Conservation (phyloP, 2,888 invertebrate genomes). For the Oscheius sp. region DNA sequence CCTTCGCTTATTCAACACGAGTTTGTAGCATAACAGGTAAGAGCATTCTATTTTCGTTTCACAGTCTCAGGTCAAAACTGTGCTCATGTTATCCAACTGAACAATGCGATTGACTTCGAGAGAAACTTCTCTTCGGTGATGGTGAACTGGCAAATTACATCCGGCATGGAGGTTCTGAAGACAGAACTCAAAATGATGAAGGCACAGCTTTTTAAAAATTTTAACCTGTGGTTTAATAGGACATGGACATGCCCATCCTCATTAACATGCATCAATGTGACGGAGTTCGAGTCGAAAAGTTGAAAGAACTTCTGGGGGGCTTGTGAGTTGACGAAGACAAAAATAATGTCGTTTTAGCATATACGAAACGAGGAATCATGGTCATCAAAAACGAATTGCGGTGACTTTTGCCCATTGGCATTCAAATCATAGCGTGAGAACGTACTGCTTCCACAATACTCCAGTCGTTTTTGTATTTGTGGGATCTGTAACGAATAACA, state of each 20-base stretch:
- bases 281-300: slow-evolving; percentile 37
- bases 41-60: not conserved
- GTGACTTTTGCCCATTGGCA: slow-evolving; percentile 69
- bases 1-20: slow-evolving; percentile 65
- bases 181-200: slow-evolving; percentile 37
- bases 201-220: slow-evolving; percentile 9
- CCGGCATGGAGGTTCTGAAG: slow-evolving; percentile 45
- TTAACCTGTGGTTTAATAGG: slow-evolving; percentile 24
- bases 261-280: slow-evolving; percentile 61
- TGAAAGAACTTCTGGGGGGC: slow-evolving; percentile 42
- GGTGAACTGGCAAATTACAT: slow-evolving; percentile 45
- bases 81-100: slow-evolving; percentile 69
- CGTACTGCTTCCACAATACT: slow-evolving; percentile 60
- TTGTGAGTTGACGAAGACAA: slow-evolving; percentile 32
- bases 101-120: slow-evolving; percentile 71
- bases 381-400: slow-evolving; percentile 46
- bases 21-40: slow-evolving; percentile 61
- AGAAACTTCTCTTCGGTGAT: slow-evolving; percentile 44
- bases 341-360: slow-evolving; percentile 27
- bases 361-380: slow-evolving; percentile 13
- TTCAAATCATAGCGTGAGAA: slow-evolving; percentile 56
- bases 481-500: slow-evolving; percentile 65
- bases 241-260: slow-evolving; percentile 53
- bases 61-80: slow-evolving; percentile 56
- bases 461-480: slow-evolving; percentile 67